phyloP scores from a whole-genome alignment of 2,113 vertebrate species.

The Microtus richardsoni region DNA sequence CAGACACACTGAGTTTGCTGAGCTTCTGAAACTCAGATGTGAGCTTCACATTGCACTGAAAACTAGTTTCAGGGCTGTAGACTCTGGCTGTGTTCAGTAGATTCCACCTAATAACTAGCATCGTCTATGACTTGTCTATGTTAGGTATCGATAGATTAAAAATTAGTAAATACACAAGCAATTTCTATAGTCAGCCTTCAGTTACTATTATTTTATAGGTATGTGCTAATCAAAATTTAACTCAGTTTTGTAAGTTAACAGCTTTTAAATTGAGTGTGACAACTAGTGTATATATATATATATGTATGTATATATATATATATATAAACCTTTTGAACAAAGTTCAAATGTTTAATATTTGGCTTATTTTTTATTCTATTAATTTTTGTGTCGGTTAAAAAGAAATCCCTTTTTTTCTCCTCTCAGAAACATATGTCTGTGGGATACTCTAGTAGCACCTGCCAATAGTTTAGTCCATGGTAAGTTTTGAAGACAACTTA shows the following conservation, averaged over 20 bases:
- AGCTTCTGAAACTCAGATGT: background rate
- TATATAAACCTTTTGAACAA: background rate
- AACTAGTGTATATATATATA: background rate
- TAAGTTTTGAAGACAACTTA: conserved; percentile 85
- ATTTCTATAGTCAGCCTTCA: background rate
- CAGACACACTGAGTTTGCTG: background rate
- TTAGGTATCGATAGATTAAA: background rate
- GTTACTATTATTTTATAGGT: conserved; percentile 37
- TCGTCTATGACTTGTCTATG: background rate
- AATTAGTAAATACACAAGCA: conserved; percentile 30
- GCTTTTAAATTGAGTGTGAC: conserved; percentile 29
- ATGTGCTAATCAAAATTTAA: conserved; percentile 9
- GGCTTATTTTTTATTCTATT: conserved; percentile 40
- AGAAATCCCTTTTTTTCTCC: conserved; percentile 32
- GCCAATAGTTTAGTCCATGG: conserved; percentile 94
- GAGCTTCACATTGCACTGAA: background rate
- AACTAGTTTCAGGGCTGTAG: background rate
- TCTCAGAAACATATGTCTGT: conserved; percentile 96
- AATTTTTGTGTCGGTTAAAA: conserved; percentile 46
- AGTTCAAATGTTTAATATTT: background rate
- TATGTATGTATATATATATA: no score
- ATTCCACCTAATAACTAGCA: background rate
- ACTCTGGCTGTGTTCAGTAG: background rate
- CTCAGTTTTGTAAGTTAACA: background rate
- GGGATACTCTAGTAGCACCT: conserved; percentile 97